Evolutionary conservation across 2,888 invertebrate genomes (phyloP).

Genomic region (Erynnis tages): DNA sequence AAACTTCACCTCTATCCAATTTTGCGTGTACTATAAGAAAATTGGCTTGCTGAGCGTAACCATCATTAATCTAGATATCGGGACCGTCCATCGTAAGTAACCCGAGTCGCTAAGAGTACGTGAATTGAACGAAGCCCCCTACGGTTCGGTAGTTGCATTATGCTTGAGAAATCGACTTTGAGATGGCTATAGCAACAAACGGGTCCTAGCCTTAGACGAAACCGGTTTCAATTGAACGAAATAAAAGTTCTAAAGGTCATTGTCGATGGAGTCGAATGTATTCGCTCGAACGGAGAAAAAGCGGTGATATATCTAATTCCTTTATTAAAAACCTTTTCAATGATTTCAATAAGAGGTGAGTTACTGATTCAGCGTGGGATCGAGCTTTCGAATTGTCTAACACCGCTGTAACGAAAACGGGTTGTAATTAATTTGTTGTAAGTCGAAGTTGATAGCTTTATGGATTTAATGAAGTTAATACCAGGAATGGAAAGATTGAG

Average conservation of each 20-base stretch:
- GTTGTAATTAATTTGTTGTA: slow-evolving; percentile 21
- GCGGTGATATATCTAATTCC: slow-evolving; percentile 26
- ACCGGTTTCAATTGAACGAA: slow-evolving; percentile 46
- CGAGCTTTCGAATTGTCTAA: slow-evolving; percentile 16
- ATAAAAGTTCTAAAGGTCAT: slow-evolving; percentile 50
- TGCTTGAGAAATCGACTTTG: slow-evolving; percentile 25
- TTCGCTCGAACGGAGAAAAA: slow-evolving; percentile 25
- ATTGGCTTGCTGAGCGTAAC: background rate
- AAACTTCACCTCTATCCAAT: background rate
- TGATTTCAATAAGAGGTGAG: slow-evolving; percentile 19
- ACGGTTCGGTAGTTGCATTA: slow-evolving; percentile 24
- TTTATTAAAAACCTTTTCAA: slow-evolving; percentile 22
- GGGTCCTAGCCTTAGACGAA: slow-evolving; percentile 38
- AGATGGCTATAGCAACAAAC: slow-evolving; percentile 38
- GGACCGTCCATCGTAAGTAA: background rate
- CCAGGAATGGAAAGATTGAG: slow-evolving; percentile 1
- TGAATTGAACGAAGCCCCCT: slow-evolving; percentile 19
- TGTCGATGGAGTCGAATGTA: slow-evolving; percentile 37
- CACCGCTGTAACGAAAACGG: slow-evolving; percentile 11
- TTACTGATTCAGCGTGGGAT: slow-evolving; percentile 18
- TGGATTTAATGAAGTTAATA: slow-evolving; percentile 18
- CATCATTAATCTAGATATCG: slow-evolving; percentile 11
- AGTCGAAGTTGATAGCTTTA: slow-evolving; percentile 13
- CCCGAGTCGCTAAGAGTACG: slow-evolving; percentile 3
- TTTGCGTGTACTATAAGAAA: background rate